Conservation (phyloP, 35 echinoderm and acorn worm species). For the Nesometra sesokonis region DNA sequence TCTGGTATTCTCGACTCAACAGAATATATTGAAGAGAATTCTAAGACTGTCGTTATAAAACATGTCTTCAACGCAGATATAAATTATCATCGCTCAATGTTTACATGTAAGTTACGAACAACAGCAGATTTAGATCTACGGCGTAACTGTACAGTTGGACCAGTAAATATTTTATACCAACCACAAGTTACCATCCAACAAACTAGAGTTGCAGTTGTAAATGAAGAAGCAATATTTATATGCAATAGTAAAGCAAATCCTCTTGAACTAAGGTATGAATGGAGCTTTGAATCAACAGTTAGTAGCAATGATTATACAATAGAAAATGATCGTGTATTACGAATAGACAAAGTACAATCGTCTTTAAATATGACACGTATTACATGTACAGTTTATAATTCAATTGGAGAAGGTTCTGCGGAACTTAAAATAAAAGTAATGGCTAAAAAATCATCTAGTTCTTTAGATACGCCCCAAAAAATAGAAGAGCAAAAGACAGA, state of each 20-base stretch:
- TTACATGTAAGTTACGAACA: neutral
- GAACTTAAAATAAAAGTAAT: too few species aligned
- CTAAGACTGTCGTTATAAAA: too few species aligned
- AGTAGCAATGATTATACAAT: neutral
- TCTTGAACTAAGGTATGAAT: neutral
- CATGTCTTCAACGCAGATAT: too few species aligned
- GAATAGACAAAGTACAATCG: neutral
- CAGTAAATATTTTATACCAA: neutral
- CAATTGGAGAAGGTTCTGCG: too few species aligned
- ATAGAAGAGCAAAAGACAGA: too few species aligned
- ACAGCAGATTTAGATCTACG: neutral
- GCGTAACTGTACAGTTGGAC: neutral
- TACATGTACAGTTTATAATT: too few species aligned
- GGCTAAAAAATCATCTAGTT: too few species aligned
- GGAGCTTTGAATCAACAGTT: neutral
- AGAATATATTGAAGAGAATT: too few species aligned
- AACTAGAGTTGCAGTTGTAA: neutral
- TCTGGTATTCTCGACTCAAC: too few species aligned
- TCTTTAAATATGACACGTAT: neutral
- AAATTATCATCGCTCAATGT: too few species aligned
- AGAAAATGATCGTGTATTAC: neutral
- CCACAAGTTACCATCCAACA: neutral
- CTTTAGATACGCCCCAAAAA: too few species aligned
- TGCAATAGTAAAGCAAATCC: neutral
- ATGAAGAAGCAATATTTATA: neutral